These are phyloP conservation scores for Drosophila gunungcola DNA, from an alignment of 1,140 invertebrate species.

Conservation along the genomic window DNA sequence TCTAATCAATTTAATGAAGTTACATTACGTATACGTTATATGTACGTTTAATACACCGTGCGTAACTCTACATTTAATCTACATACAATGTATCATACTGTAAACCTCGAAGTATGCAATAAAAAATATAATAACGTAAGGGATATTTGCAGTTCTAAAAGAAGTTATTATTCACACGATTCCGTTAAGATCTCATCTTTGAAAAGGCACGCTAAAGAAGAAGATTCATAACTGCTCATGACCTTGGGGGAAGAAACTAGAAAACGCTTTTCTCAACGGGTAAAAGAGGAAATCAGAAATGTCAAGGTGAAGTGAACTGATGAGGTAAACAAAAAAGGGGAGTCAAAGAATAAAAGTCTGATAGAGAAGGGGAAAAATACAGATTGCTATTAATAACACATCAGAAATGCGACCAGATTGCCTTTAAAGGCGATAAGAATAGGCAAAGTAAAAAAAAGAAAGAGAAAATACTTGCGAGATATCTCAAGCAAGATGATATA, in stretches of 20 bases:
- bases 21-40: constrained; percentile 15
- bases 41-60: not conserved
- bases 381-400: constrained; percentile 7
- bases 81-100: not conserved
- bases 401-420: not conserved
- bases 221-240: not conserved
- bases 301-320: constrained; percentile 5
- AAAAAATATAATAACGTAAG: not conserved
- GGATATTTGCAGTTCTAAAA: not conserved
- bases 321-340: constrained; percentile 1
- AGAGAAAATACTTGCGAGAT: not conserved
- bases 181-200: too few relatives aligned
- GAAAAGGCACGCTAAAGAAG: not conserved
- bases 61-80: constrained; percentile 4
- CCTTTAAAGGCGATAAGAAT: constrained; percentile 1
- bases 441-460: not conserved
- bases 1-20: constrained; percentile 1
- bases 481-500: not conserved
- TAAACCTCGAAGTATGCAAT: constrained; percentile 28
- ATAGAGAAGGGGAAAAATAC: not conserved
- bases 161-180: not conserved
- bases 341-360: not conserved
- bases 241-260: not conserved
- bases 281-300: not conserved
- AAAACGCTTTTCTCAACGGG: constrained; percentile 1